Conservation (phyloP, 2,113 vertebrate species). For the Fregata magnificens region DNA sequence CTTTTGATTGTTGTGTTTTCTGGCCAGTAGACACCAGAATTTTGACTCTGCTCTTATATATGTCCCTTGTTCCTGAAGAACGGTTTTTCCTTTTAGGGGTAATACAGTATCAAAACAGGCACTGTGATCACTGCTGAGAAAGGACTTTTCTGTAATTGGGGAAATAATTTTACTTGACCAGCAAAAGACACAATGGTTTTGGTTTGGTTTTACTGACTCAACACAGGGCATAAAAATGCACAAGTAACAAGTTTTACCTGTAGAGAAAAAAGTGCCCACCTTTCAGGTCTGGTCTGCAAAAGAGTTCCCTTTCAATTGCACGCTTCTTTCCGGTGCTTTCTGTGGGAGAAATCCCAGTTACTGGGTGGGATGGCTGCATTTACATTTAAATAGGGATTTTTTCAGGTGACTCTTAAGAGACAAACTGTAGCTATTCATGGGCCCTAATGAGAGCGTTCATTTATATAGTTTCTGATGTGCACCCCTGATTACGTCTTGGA, state of each 20-base stretch:
- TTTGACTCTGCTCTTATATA: not conserved
- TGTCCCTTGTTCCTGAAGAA: not conserved
- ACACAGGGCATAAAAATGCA: not conserved
- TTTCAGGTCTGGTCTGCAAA: not conserved
- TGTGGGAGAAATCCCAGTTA: not conserved
- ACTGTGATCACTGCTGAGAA: not conserved
- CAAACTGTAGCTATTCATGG: not conserved
- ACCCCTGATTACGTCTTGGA: conserved; percentile 7
- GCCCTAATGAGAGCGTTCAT: conserved; percentile 46
- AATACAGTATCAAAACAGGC: not conserved
- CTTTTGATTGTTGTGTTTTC: not conserved
- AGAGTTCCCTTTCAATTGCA: not conserved
- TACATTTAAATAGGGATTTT: conserved; percentile 58
- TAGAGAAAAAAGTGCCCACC: not conserved
- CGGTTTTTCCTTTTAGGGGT: not conserved
- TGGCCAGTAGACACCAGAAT: not conserved
- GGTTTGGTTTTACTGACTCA: not conserved
- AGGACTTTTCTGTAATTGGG: not conserved
- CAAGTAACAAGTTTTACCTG: not conserved
- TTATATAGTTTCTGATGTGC: conserved; percentile 36
- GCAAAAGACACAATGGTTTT: not conserved
- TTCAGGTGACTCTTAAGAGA: not conserved
- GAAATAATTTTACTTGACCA: not conserved
- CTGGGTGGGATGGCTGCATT: conserved; percentile 13
- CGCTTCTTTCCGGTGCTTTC: not conserved